Conservation (phyloP, 2,888 invertebrate genomes). For the Ephialtes manifestator region DNA sequence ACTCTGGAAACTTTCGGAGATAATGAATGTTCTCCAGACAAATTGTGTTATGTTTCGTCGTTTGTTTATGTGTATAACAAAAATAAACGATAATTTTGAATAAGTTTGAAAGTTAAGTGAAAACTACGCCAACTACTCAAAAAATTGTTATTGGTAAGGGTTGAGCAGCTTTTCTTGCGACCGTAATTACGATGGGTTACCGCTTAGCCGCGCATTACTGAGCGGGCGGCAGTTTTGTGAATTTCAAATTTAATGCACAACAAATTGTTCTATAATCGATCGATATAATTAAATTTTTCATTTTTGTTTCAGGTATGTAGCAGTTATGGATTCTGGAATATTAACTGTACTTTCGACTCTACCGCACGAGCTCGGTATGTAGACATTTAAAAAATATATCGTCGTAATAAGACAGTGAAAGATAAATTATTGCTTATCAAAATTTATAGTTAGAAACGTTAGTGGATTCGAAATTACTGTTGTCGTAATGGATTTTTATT, state of each 20-base stretch:
- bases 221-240: too few relatives aligned
- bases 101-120: too few relatives aligned
- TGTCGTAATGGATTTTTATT: not conserved
- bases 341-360: conserved; percentile 2
- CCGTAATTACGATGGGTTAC: too few relatives aligned
- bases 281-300: not conserved
- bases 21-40: too few relatives aligned
- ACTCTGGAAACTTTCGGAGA: too few relatives aligned
- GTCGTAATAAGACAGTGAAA: not conserved
- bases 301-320: conserved; percentile 45
- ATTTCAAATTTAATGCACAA: not conserved
- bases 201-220: too few relatives aligned
- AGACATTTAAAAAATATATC: not conserved
- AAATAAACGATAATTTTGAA: too few relatives aligned
- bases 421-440: not conserved
- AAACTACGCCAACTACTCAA: too few relatives aligned
- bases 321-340: not conserved
- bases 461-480: not conserved
- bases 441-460: not conserved
- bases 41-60: too few relatives aligned
- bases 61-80: too few relatives aligned
- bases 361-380: conserved; percentile 15
- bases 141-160: too few relatives aligned
- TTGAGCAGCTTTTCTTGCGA: too few relatives aligned
- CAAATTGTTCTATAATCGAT: not conserved